Evolutionary conservation across 2,113 vertebrate genomes (phyloP).

Genomic region (Ahaetulla prasina): DNA sequence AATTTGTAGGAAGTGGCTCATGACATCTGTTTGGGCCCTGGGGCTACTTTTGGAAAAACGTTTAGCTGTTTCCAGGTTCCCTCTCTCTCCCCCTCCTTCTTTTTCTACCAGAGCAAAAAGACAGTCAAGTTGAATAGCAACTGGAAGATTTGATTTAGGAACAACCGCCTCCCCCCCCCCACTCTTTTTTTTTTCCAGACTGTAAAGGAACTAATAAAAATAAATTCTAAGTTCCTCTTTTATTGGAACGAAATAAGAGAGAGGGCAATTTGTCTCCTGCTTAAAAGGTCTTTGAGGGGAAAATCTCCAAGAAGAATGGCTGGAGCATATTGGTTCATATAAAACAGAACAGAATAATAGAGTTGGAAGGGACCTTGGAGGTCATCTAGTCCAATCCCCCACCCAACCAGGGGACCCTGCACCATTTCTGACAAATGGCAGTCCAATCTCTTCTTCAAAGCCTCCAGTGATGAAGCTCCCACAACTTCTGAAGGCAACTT

Average conservation of each 20-base stretch:
- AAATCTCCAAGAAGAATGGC: not conserved
- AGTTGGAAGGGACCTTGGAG: no score
- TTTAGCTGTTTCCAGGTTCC: constrained; percentile 35
- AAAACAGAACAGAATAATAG: no score
- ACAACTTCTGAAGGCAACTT: no score
- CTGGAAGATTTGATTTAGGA: constrained; percentile 15
- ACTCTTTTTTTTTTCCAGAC: constrained; percentile 13
- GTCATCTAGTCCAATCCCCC: no score
- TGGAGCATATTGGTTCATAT: not conserved
- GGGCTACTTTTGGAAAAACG: constrained; percentile 57
- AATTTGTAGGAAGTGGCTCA: constrained; percentile 71
- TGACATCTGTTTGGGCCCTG: constrained; percentile 63
- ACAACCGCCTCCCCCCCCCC: not conserved
- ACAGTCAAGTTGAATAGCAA: constrained; percentile 41
- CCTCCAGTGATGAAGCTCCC: no score
- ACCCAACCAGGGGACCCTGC: no score
- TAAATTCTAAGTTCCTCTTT: not conserved
- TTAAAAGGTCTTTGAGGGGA: not conserved
- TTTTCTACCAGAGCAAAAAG: constrained; percentile 31
- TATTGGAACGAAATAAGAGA: constrained; percentile 12
- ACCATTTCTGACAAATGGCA: no score
- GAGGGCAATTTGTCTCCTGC: not conserved
- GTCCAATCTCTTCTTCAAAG: no score
- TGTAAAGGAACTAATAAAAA: constrained; percentile 13
- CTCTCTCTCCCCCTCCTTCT: not conserved